These are phyloP conservation scores for Drosophila bunnanda DNA, from an alignment of 2,888 invertebrate species.

Conservation along the genomic window DNA sequence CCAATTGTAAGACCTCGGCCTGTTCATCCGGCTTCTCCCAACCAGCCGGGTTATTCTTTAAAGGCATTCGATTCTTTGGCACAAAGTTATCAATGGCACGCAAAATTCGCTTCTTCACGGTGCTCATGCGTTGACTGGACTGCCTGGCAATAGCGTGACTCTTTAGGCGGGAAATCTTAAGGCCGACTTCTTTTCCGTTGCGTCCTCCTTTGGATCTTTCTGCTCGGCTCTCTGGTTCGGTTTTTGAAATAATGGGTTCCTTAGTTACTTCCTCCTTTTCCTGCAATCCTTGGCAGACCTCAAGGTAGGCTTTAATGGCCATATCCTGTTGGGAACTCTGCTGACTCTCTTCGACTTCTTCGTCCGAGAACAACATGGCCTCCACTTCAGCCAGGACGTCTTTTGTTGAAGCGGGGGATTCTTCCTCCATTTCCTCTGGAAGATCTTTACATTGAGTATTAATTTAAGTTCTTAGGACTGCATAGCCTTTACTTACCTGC, in stretches of 20 bases:
- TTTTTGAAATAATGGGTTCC: background rate
- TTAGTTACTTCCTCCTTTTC: background rate
- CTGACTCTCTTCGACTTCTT: background rate
- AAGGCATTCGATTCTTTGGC: background rate
- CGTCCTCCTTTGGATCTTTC: background rate
- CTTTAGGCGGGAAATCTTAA: conserved; percentile 51
- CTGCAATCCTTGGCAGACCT: background rate
- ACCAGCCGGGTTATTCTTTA: background rate
- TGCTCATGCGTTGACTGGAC: conserved; percentile 49
- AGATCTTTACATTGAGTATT: background rate
- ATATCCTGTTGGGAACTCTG: background rate
- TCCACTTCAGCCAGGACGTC: conserved; percentile 48
- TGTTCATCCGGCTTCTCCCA: background rate
- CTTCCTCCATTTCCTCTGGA: background rate
- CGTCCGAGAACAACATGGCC: conserved; percentile 25
- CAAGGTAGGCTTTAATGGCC: background rate
- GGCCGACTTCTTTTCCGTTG: background rate
- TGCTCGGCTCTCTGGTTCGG: background rate
- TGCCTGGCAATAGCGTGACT: conserved; percentile 63
- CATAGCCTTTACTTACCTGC: conserved; percentile 5
- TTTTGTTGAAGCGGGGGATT: background rate
- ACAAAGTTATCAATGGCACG: conserved; percentile 40
- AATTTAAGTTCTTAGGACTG: background rate
- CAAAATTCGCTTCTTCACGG: conserved; percentile 66
- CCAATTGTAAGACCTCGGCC: background rate